Conservation (phyloP, 2,797 vertebrate species). For the Micrastur ruficollis region DNA sequence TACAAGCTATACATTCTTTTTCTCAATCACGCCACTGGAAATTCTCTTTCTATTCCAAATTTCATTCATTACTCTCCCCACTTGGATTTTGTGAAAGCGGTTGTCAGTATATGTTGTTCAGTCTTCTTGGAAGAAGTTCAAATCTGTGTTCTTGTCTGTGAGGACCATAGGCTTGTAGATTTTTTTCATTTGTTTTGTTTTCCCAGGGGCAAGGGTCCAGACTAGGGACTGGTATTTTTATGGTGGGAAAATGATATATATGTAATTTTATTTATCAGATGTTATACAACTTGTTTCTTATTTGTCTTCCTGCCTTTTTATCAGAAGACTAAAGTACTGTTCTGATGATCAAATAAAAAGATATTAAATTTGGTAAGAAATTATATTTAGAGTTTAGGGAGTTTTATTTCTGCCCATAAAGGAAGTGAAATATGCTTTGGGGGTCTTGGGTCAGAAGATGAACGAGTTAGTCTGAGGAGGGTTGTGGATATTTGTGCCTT, state of each 20-base stretch:
- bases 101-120: background rate
- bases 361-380: background rate
- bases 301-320: background rate
- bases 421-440: background rate
- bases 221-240: background rate
- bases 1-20: background rate
- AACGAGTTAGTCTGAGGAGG: background rate
- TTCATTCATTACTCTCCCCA: background rate
- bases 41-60: background rate
- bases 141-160: background rate
- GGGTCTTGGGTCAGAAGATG: background rate
- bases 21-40: background rate
- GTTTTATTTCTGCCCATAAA: slow-evolving; percentile 1
- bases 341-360: background rate
- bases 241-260: background rate
- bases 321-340: background rate
- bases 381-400: background rate
- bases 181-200: background rate
- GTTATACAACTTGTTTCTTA: background rate
- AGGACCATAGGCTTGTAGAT: background rate
- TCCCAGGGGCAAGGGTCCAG: background rate
- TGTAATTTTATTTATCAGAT: background rate
- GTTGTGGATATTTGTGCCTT: background rate
- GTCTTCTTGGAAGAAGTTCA: background rate
- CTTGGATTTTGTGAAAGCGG: background rate